phyloP scores from a whole-genome alignment of 1,140 invertebrate species.

The Ceratina japonica region DNA sequence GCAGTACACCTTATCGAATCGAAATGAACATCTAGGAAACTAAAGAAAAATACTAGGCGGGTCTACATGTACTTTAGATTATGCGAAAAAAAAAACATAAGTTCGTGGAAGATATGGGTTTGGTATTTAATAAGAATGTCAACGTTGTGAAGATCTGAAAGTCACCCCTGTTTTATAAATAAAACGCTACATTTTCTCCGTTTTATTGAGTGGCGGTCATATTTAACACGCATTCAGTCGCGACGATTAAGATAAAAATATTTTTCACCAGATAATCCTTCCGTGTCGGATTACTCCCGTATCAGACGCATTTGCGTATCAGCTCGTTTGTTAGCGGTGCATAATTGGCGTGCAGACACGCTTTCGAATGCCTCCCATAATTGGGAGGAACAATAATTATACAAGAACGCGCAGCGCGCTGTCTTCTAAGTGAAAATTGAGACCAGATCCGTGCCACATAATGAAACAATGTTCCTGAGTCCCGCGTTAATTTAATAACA shows the following conservation, averaged over 20 bases:
- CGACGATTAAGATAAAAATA: not conserved
- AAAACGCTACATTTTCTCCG: not conserved
- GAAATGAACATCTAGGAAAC: not conserved
- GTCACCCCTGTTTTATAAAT: conserved; percentile 24
- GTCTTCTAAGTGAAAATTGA: not conserved
- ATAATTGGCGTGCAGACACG: not conserved
- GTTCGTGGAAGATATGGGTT: not conserved
- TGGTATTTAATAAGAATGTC: not conserved
- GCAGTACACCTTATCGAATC: not conserved
- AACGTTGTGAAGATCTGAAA: conserved; percentile 4
- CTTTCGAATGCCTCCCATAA: not conserved
- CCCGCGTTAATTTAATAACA: not conserved
- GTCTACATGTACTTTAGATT: too few species aligned
- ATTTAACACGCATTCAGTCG: conserved; percentile 4
- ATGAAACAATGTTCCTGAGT: not conserved
- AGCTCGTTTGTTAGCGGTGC: not conserved
- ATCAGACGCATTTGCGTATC: not conserved
- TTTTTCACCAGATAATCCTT: not conserved
- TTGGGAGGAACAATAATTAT: not conserved
- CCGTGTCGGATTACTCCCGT: not conserved
- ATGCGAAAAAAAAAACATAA: not conserved
- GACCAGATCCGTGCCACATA: conserved; percentile 15
- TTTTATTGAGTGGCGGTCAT: not conserved
- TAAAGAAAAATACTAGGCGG: not conserved
- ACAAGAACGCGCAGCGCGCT: too few species aligned